These are phyloP conservation scores for Hermatobates lingyangjiaoensis DNA, from an alignment of 1,140 invertebrate species.

Conservation along the genomic window DNA sequence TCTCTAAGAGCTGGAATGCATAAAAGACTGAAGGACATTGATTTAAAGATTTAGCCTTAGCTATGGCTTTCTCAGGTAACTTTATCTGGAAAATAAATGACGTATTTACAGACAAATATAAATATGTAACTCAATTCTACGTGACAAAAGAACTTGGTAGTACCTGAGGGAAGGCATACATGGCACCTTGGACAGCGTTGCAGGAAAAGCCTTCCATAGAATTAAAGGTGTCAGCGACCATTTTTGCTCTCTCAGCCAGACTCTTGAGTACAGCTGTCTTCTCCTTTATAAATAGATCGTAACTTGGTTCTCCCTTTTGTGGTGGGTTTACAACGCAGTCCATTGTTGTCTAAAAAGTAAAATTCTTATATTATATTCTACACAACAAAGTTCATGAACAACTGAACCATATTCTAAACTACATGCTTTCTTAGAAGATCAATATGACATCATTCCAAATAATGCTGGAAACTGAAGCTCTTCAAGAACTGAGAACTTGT, in stretches of 20 bases:
- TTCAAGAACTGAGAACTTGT: no score
- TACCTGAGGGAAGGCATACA: constrained; percentile 86
- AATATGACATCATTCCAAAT: no score
- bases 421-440: no score
- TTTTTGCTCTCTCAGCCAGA: constrained; percentile 51
- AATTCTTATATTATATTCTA: no score
- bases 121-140: constrained; percentile 1
- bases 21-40: constrained; percentile 80
- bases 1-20: constrained; percentile 80
- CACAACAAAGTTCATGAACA: no score
- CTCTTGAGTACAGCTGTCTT: constrained; percentile 61
- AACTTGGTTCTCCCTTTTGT: constrained; percentile 37
- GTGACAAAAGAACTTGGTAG: no score
- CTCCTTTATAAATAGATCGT: constrained; percentile 40
- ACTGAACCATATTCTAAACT: no score
- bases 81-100: no score
- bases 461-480: no score
- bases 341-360: constrained; percentile 32
- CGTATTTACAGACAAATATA: constrained; percentile 26
- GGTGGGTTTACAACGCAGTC: constrained; percentile 52
- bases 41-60: constrained; percentile 47
- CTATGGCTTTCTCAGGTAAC: constrained; percentile 61
- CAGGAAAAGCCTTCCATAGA: constrained; percentile 19
- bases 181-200: constrained; percentile 45
- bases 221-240: constrained; percentile 84